Conservation (phyloP, 2,113 vertebrate genomes). For the Columba janthina region DNA sequence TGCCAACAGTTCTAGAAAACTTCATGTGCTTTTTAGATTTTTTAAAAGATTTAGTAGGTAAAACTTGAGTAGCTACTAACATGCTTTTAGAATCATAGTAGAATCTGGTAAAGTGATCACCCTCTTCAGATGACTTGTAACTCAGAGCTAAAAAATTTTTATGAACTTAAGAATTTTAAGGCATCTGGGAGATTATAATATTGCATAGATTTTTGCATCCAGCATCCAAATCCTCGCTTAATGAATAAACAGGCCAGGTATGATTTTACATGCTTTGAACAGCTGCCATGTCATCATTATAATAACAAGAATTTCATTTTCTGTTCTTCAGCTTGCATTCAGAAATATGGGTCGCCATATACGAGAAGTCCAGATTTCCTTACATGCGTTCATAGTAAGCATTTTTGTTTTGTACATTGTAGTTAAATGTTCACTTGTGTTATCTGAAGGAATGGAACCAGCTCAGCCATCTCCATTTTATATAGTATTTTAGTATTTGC, state of each 20-base stretch:
- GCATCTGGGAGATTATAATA: neutral
- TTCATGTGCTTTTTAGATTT: neutral
- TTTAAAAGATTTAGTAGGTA: neutral
- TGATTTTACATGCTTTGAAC: neutral
- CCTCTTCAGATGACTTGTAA: neutral
- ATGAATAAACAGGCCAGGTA: neutral
- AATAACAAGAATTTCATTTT: slow-evolving; percentile 18
- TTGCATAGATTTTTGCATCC: neutral
- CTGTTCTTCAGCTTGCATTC: slow-evolving; percentile 82
- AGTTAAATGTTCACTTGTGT: neutral
- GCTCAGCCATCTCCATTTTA: neutral
- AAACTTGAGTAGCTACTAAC: neutral
- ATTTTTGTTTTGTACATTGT: neutral
- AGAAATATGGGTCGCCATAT: slow-evolving; percentile 80
- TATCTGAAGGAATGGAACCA: neutral
- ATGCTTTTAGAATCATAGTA: neutral
- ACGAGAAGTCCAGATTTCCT: slow-evolving; percentile 83
- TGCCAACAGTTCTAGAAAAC: neutral
- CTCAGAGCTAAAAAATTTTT: neutral
- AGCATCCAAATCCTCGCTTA: neutral
- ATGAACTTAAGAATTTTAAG: neutral
- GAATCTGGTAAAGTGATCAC: neutral
- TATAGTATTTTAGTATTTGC: neutral
- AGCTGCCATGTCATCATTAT: neutral
- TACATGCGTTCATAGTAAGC: slow-evolving; percentile 95